phyloP scores from a whole-genome alignment of 2,888 invertebrate species.

The Incurvaria masculella region DNA sequence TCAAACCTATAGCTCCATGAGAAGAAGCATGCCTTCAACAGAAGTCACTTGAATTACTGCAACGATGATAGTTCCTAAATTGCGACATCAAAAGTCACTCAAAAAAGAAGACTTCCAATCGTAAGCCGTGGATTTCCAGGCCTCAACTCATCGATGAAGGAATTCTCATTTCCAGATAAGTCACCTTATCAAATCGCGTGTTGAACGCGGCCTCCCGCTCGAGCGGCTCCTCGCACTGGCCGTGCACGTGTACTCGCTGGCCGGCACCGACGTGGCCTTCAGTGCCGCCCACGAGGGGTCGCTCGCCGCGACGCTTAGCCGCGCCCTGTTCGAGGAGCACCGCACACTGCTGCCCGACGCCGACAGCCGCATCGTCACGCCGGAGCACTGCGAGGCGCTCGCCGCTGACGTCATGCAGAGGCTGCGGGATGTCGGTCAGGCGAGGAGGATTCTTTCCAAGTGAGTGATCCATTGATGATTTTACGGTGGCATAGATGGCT shows the following conservation, averaged over 20 bases:
- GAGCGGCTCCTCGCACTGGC: slow-evolving; percentile 59
- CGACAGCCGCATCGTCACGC: slow-evolving; percentile 23
- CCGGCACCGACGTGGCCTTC: slow-evolving; percentile 56
- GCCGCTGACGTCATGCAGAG: slow-evolving; percentile 25
- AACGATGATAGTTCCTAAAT: no score
- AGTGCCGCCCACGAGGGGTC: slow-evolving; percentile 48
- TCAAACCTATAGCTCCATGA: no score
- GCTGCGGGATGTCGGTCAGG: slow-evolving; percentile 36
- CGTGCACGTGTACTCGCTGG: slow-evolving; percentile 59
- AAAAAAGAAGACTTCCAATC: no score
- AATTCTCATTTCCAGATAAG: slow-evolving; percentile 41
- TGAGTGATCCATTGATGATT: no score
- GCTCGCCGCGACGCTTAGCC: slow-evolving; percentile 44
- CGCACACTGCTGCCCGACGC: slow-evolving; percentile 24
- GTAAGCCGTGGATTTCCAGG: no score
- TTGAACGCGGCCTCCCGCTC: slow-evolving; percentile 47
- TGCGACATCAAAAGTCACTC: no score
- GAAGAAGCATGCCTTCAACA: no score
- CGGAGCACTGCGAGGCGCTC: slow-evolving; percentile 30
- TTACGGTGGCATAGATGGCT: no score
- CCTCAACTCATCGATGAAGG: no score
- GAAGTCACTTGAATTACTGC: no score
- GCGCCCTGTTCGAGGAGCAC: slow-evolving; percentile 58
- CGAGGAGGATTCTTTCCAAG: slow-evolving; percentile 37
- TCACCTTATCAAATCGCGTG: slow-evolving; percentile 53